phyloP scores from a whole-genome alignment of 1,140 invertebrate species.

The Gonatopus flavifemur region DNA sequence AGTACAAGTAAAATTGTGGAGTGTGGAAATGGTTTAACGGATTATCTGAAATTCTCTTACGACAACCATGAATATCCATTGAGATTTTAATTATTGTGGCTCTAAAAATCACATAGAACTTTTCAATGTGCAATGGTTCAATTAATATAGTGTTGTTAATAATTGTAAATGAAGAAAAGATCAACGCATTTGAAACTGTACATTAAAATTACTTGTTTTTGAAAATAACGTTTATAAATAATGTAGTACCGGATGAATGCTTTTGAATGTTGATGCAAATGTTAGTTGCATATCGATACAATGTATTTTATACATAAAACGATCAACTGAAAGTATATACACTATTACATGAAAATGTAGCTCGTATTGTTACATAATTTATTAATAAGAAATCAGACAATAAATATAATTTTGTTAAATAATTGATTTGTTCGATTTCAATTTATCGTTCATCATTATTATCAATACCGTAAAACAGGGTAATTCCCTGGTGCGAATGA shows the following conservation, averaged over 20 bases:
- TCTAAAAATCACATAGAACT: constrained; percentile 22
- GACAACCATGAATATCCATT: too few relatives aligned
- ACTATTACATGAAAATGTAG: constrained; percentile 41
- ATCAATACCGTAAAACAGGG: too few relatives aligned
- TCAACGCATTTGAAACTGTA: constrained; percentile 18
- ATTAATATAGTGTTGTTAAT: constrained; percentile 24
- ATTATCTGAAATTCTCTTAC: too few relatives aligned
- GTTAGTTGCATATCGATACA: constrained; percentile 27
- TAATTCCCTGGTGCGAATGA: too few relatives aligned
- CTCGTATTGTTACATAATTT: constrained; percentile 49
- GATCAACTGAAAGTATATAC: constrained; percentile 47
- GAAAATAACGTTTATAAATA: constrained; percentile 25
- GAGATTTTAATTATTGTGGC: too few relatives aligned
- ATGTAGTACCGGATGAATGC: constrained; percentile 41
- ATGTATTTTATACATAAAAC: constrained; percentile 35
- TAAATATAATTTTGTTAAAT: constrained; percentile 58
- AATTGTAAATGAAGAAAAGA: constrained; percentile 28
- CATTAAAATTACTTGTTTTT: constrained; percentile 19
- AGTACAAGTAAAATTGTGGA: too few relatives aligned
- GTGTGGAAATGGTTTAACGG: too few relatives aligned
- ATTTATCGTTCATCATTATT: too few relatives aligned
- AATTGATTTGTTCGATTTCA: too few relatives aligned
- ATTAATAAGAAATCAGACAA: constrained; percentile 55
- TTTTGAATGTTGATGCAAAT: constrained; percentile 41
- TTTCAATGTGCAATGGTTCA: constrained; percentile 28